Evolutionary conservation across 2,113 vertebrate species (phyloP).

Genomic region (Candoia aspera): DNA sequence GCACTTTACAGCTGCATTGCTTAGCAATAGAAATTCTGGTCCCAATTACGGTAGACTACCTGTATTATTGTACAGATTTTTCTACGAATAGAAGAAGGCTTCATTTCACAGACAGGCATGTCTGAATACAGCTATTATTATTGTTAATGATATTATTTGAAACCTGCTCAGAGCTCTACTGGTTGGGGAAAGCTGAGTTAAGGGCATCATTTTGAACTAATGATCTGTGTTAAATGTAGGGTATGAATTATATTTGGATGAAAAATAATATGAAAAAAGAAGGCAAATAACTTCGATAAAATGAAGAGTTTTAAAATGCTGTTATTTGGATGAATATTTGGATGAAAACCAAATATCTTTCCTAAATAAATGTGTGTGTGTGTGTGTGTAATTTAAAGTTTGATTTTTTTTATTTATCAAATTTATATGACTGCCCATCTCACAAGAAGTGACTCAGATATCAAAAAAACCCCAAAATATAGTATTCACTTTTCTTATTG

Average conservation of each 20-base stretch:
- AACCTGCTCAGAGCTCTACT: too few species aligned
- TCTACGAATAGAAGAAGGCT: too few species aligned
- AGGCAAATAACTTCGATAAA: background rate
- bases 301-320: background rate
- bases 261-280: background rate
- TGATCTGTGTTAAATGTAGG: background rate
- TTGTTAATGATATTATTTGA: too few species aligned
- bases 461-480: background rate
- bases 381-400: background rate
- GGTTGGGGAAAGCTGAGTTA: background rate
- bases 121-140: too few species aligned
- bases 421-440: too few species aligned
- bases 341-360: background rate
- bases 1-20: too few species aligned
- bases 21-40: too few species aligned
- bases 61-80: too few species aligned
- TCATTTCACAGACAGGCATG: too few species aligned
- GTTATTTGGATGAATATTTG: too few species aligned
- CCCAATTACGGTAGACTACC: too few species aligned
- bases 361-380: background rate
- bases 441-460: background rate
- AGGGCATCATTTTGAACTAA: background rate
- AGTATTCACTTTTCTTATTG: constrained; percentile 11
- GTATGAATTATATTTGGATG: background rate
- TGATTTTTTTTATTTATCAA: background rate